Conservation (phyloP, 2,113 vertebrate species). For the Heterocephalus glaber region DNA sequence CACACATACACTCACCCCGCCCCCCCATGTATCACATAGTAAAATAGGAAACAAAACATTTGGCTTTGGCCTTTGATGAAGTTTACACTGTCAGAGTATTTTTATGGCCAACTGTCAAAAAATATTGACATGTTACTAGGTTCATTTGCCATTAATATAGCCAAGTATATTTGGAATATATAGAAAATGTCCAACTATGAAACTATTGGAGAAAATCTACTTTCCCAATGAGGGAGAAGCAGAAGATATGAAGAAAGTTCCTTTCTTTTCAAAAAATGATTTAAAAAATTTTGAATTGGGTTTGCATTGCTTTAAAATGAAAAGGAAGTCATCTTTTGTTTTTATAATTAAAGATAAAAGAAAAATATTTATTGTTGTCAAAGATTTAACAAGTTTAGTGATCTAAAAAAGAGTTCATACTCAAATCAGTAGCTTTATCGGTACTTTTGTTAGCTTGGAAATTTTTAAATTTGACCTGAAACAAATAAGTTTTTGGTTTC, state of each 20-base stretch:
- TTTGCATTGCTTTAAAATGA: slow-evolving; percentile 36
- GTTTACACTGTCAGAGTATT: slow-evolving; percentile 30
- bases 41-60: slow-evolving; percentile 10
- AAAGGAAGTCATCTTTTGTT: neutral
- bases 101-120: slow-evolving; percentile 2
- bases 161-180: neutral
- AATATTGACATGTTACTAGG: slow-evolving; percentile 11
- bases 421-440: slow-evolving; percentile 7
- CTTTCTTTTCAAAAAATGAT: neutral
- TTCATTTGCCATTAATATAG: slow-evolving; percentile 42
- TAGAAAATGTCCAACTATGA: slow-evolving; percentile 11
- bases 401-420: slow-evolving; percentile 4
- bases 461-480: slow-evolving; percentile 61
- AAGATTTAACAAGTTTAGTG: slow-evolving; percentile 6
- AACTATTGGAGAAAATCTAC: neutral
- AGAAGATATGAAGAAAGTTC: neutral
- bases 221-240: neutral
- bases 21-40: neutral
- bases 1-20: no score
- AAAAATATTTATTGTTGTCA: slow-evolving; percentile 33
- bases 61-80: neutral
- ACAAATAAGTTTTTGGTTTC: slow-evolving; percentile 59
- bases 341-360: slow-evolving; percentile 22
- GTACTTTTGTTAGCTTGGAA: slow-evolving; percentile 48
- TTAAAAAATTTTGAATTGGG: neutral